Evolutionary conservation across 2,113 vertebrate species (phyloP).

Genomic region (Hippocampus barbouri): DNA sequence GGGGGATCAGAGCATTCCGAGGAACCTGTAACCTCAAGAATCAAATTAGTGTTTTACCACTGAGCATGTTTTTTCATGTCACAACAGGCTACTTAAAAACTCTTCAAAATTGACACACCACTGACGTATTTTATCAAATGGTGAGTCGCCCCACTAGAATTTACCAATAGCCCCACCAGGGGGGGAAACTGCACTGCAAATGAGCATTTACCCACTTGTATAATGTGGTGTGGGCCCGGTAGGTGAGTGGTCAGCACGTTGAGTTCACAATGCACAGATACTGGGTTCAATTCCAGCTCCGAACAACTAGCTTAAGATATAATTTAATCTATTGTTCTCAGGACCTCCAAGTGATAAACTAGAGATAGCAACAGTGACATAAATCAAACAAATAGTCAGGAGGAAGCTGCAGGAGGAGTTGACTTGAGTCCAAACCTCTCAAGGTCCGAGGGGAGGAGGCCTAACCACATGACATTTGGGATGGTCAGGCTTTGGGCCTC

Average conservation of each 20-base stretch:
- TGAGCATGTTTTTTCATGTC: neutral
- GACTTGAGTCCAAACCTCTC: slow-evolving; percentile 78
- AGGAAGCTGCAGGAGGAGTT: slow-evolving; percentile 55
- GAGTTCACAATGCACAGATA: too few species aligned
- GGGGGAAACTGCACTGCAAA: neutral
- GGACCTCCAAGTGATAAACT: slow-evolving; percentile 15
- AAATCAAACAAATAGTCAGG: slow-evolving; percentile 66
- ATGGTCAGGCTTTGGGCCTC: slow-evolving; percentile 92
- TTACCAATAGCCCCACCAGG: neutral
- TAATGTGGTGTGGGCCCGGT: too few species aligned
- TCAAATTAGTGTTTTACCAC: slow-evolving; percentile 14
- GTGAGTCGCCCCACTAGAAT: neutral
- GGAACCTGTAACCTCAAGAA: slow-evolving; percentile 79
- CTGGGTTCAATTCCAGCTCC: neutral
- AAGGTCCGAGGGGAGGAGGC: slow-evolving; percentile 95
- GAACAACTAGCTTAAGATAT: slow-evolving; percentile 27
- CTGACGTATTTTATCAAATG: neutral
- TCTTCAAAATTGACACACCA: neutral
- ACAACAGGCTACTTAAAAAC: neutral
- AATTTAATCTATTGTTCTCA: slow-evolving; percentile 45
- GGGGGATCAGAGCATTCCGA: slow-evolving; percentile 78
- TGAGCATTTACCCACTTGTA: neutral
- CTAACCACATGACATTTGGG: slow-evolving; percentile 91
- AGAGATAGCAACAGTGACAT: slow-evolving; percentile 59
- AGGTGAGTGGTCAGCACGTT: too few species aligned